These are phyloP conservation scores for Oryzias melastigma DNA, from an alignment of 2,113 vertebrate species.

Conservation along the genomic window DNA sequence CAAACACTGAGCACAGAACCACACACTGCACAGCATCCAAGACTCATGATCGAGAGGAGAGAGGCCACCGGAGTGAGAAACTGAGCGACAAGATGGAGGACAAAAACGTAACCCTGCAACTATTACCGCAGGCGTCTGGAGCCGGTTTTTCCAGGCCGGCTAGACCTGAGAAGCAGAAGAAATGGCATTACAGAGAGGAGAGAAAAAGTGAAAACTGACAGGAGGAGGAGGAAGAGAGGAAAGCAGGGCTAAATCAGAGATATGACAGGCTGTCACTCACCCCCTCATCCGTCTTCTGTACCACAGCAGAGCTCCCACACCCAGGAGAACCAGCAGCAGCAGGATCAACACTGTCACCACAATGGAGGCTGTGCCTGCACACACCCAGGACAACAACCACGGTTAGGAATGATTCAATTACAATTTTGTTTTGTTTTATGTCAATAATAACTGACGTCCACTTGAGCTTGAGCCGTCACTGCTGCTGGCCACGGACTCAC, in stretches of 20 bases:
- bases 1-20: slow-evolving; percentile 56
- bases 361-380: slow-evolving; percentile 84
- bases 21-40: slow-evolving; percentile 62
- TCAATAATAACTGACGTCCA: slow-evolving; percentile 48
- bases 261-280: slow-evolving; percentile 70
- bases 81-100: slow-evolving; percentile 26
- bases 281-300: slow-evolving; percentile 89
- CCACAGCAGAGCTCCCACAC: slow-evolving; percentile 84
- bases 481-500: slow-evolving; percentile 41
- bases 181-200: slow-evolving; percentile 64
- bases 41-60: slow-evolving; percentile 44
- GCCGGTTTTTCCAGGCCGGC: slow-evolving; percentile 72
- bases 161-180: slow-evolving; percentile 79
- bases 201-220: slow-evolving; percentile 21
- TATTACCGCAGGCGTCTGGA: slow-evolving; percentile 78
- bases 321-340: slow-evolving; percentile 80
- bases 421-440: neutral
- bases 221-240: slow-evolving; percentile 15
- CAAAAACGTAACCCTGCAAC: slow-evolving; percentile 58
- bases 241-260: slow-evolving; percentile 6
- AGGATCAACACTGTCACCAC: slow-evolving; percentile 85
- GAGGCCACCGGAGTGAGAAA: slow-evolving; percentile 37
- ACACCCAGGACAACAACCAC: slow-evolving; percentile 10
- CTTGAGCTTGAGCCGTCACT: slow-evolving; percentile 11
- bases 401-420: neutral